phyloP scores from a whole-genome alignment of 2,888 invertebrate genomes.

The Stenolophus ochropezus region DNA sequence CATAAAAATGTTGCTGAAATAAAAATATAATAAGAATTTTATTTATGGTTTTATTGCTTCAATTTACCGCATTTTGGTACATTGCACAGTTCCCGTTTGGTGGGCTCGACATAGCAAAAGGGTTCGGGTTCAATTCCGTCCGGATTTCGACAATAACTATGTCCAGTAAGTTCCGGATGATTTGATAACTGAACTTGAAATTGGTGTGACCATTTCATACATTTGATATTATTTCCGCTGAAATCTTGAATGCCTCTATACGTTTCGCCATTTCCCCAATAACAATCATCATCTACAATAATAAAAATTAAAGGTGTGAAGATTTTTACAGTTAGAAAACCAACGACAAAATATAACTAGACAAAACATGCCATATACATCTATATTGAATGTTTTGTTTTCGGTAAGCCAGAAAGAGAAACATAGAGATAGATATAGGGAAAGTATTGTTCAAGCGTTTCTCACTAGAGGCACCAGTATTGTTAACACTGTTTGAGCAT shows the following conservation, averaged over 20 bases:
- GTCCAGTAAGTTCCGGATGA: conserved; percentile 90
- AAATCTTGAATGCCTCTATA: conserved; percentile 89
- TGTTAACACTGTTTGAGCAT: too few species aligned
- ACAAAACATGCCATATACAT: too few species aligned
- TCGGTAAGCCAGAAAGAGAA: too few species aligned
- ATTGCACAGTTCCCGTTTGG: conserved; percentile 87
- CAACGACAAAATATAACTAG: too few species aligned
- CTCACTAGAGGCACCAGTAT: too few species aligned
- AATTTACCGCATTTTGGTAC: conserved; percentile 93
- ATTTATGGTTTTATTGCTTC: too few species aligned
- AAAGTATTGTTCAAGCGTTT: too few species aligned
- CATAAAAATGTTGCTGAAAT: conserved; percentile 84
- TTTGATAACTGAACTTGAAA: conserved; percentile 84
- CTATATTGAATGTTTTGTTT: too few species aligned
- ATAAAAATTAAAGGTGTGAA: too few species aligned
- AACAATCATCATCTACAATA: conserved; percentile 90
- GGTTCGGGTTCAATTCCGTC: conserved; percentile 87
- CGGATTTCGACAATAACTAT: conserved; percentile 94
- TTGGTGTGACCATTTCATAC: conserved; percentile 91
- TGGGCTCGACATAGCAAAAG: conserved; percentile 91
- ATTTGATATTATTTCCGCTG: conserved; percentile 83
- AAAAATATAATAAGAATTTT: too few species aligned
- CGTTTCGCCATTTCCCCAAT: conserved; percentile 87
- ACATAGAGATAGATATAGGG: too few species aligned
- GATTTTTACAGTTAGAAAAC: too few species aligned